Evolutionary conservation across 2,888 invertebrate genomes (phyloP), one percentile per base, ranked within the genome.

Genomic region (Drosophila nr. perissopoda): DNA sequence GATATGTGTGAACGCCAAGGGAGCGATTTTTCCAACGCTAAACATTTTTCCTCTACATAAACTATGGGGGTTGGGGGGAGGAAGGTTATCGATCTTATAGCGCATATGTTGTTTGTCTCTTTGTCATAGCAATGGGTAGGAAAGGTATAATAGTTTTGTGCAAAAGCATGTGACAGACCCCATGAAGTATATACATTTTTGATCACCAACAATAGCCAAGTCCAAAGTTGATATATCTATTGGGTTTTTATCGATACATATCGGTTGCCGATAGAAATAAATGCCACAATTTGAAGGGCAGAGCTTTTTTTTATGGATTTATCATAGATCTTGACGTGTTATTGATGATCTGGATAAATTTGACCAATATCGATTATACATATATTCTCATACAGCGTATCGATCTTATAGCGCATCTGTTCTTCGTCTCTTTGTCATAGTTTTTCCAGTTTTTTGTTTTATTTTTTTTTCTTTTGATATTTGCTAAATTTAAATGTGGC

Each of bases 401-500:
- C 36, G 56, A 63, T 56, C 54, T 33, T 13, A 27, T n/a, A 29
- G 25, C 46, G 40, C 67, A 67, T 56, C 29, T 74, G 57, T 40
- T 61, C 46, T 58, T 75, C 62, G 53, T 60, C 54, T 59, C 63
- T 52, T 53, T 75, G 52, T 76, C 65, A 54, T 46, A n/a, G 76
- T 63, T 71, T 59, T 67, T 60, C 40, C 60, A 66, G 62, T 59
- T 51, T 34, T 54, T 49, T 8, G 21, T 21, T 21, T 21, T 21
- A 21, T 21, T 21, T 21, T 29, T 29, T 11, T 10, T 49, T 34
- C 59, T 49, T 58, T 49, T 49, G 40, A 67, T 69, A 56, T 77
- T 85, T 80, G 89, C 83, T 83, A 80, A 82, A 85, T 68, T 82
- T 86, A 83, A 88, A 88, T 80, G 70, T 59, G 25, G 58, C 64